Evolutionary conservation across 2,888 invertebrate genomes (phyloP), one percentile per base, ranked within the genome.

Genomic region (Tholera decimalis): DNA sequence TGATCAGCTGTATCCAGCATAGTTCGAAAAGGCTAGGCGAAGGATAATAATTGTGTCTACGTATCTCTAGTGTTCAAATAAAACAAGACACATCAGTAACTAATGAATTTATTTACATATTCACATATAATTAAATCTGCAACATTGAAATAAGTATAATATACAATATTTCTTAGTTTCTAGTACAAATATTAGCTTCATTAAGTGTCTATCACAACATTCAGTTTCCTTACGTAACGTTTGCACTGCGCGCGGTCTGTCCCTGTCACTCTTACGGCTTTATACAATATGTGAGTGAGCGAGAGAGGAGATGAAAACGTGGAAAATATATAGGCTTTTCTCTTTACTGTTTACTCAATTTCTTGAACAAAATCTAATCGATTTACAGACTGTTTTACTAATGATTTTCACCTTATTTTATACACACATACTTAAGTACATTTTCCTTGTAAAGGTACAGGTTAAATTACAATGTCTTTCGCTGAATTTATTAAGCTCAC

Each of bases 81-180:
- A 85, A 82, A 88, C 79, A 73, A 76, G 61, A 59, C 43, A 59
- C 43, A 51, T 62, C 85, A 85, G 92, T 93, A 95, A 94, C 93
- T 94, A 93, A 92, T 92, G 86, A 88, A 88, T 95, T 92, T 95
- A 95, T 95, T 94, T 95, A 95, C 95, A 95, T 94, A 94, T 94
- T 93, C 94, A 94, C 94, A 94, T 94, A 90, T 83, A 91, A 84
- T 90, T 85, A 88, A 91, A 87, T 92, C 85, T 88, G 91, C 90
- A 95, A 94, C 93, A 93, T 93, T 92, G 84, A 93, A 92, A 91
- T 92, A 93, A 88, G 83, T 90, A 83, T 73, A 83, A 77, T 83
- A 82, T 86, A 86, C 83, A 83, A 77, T 84, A 85, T 88, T 80
- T 85, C 88, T 90, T 89, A 91, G 4, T 18, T 59, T 77, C 87